Base-by-base conservation (phyloP, 1,140 invertebrate species). In the Drosophila watanabei region DNA sequence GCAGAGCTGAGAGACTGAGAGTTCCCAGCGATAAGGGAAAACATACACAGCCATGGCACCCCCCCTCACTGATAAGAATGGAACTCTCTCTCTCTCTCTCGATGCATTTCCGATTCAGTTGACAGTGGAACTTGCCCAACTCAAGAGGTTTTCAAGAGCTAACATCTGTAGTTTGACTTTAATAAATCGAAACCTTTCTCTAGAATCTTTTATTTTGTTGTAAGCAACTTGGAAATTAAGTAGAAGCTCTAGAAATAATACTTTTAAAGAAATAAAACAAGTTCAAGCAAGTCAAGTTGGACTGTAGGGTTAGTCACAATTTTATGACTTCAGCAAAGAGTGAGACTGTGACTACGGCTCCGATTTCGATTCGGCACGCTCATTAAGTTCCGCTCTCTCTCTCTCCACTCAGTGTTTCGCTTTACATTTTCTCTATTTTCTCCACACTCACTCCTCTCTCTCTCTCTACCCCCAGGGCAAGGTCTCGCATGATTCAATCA, bases 401-500 rank as follows among this genome's bases (percentile, higher is more conserved):
- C 61, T 54, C 43, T 18, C 20, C 54, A 13, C 54, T 60, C 59
- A 10, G 32, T 28, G 51, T 57, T 60, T 60, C 39, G 52, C 54
- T 75, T 57, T 32, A 37, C 48, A 54, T n/a, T 30, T 57, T 30
- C 51, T 30, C 33, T 13, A 30, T 56, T 49, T 57, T 58, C 62
- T 48, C 41, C 35, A 11, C 51, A 45, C 54, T 63, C 30, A 48
- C 32, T 48, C 45, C 32, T 60, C 37, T 64, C 46, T 46, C 46
- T 46, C 28, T 56, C n/a, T 24, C 28, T 56, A 14, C 60, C 32
- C 49, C 35, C 75, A 93, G 92, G 84, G 81, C 75, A 92, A 92
- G 84, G 88, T 92, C 75, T 92, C 92, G 86, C 91, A 93, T 88
- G 92, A 93, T 85, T 92, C 92, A 84, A 93, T 93, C 80, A 92